Conservation (phyloP, 1,140 invertebrate species). For the Conus ventricosus region DNA sequence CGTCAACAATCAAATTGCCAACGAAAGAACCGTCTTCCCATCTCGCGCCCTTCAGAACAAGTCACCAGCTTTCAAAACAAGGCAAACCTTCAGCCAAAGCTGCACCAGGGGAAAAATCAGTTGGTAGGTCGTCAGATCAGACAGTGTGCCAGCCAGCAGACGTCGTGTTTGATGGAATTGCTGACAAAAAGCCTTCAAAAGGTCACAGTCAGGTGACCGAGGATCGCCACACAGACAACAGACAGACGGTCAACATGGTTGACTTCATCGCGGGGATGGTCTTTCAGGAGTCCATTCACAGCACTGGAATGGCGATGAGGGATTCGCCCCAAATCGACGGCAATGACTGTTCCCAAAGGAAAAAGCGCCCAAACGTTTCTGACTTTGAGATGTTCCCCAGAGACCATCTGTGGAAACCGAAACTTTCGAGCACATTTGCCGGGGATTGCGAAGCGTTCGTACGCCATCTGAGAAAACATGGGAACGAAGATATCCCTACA, state of each 20-base stretch:
- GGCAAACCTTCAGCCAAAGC: not conserved
- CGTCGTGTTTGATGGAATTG: not conserved
- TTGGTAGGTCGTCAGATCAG: not conserved
- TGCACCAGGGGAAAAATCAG: not conserved
- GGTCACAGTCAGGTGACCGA: not conserved
- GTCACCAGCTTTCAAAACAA: not conserved
- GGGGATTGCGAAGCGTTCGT: not conserved
- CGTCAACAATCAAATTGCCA: not conserved
- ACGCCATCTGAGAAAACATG: no score
- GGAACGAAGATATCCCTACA: no score
- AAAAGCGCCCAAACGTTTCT: not conserved
- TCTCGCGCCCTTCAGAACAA: not conserved
- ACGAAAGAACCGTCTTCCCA: not conserved
- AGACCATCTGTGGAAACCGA: not conserved
- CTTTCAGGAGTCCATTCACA: not conserved
- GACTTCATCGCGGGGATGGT: not conserved
- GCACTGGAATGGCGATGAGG: not conserved
- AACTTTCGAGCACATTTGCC: not conserved
- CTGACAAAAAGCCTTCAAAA: not conserved
- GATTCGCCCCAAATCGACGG: not conserved
- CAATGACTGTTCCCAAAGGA: not conserved
- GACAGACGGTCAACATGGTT: not conserved
- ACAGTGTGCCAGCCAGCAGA: not conserved
- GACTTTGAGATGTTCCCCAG: not conserved
- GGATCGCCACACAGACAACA: not conserved